Evolutionary conservation across 2,797 vertebrate species (phyloP).

Genomic region (Oceanodroma leucorhoa): DNA sequence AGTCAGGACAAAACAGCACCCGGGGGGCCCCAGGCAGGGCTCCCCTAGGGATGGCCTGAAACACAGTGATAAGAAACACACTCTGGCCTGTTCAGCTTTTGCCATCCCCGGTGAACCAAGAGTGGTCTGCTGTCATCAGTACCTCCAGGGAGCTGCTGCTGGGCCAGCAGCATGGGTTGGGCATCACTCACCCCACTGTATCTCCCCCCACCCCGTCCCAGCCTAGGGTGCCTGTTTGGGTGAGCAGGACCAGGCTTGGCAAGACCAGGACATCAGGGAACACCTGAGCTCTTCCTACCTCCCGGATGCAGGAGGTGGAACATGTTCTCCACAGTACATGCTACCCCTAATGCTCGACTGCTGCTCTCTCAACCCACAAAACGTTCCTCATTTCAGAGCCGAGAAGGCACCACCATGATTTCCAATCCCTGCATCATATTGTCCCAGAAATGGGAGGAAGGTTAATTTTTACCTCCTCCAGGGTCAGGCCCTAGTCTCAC

Average conservation of each 20-base stretch:
- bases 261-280: neutral
- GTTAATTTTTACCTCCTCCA: neutral
- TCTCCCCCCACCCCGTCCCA: neutral
- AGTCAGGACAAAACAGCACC: neutral
- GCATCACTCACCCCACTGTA: neutral
- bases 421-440: neutral
- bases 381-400: neutral
- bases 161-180: neutral
- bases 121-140: neutral
- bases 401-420: neutral
- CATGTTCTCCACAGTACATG: neutral
- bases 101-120: neutral
- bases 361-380: neutral
- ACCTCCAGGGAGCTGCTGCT: neutral
- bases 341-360: neutral
- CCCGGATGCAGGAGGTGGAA: neutral
- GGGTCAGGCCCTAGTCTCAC: neutral
- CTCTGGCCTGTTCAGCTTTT: neutral
- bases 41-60: neutral
- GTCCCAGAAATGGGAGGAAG: neutral
- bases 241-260: neutral
- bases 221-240: too few relatives aligned
- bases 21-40: rapidly evolving
- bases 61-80: neutral
- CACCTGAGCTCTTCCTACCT: neutral